Percentiles rank a stretch among this genome's conserved stretches.
Evolutionary conservation across 1,140 invertebrate species (phyloP).

Genomic region (Hylaeus volcanicus): DNA sequence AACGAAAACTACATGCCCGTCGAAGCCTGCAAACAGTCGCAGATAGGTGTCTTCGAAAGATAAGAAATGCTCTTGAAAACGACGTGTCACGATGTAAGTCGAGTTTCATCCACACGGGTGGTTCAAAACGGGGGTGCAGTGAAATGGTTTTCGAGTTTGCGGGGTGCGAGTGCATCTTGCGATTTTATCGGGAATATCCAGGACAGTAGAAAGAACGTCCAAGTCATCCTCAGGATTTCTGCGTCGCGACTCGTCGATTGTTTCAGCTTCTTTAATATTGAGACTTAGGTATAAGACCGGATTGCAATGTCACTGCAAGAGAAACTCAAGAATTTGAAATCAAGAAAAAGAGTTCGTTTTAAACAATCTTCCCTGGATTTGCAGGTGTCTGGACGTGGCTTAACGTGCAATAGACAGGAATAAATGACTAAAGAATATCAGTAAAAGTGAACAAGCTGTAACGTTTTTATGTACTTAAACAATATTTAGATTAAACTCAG

Average conservation of each 20-base stretch:
- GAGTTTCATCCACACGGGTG: neutral
- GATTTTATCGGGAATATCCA: constrained; percentile 8
- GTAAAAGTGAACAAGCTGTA: no score
- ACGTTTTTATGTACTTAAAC: no score
- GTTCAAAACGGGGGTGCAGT: neutral
- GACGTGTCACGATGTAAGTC: neutral
- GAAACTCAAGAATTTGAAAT: neutral
- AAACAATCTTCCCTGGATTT: neutral
- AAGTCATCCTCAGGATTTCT: constrained; percentile 12
- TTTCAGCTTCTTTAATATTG: constrained; percentile 26
- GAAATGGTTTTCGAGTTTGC: constrained; percentile 1
- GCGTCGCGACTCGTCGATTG: constrained; percentile 19
- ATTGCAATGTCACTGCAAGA: neutral
- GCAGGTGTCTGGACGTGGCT: no score
- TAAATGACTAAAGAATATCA: no score
- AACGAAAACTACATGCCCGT: neutral
- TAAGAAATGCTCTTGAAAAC: neutral
- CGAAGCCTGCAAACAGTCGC: no score
- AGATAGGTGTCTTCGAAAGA: neutral
- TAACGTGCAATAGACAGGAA: no score
- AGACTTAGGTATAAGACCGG: neutral
- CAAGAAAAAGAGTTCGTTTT: neutral
- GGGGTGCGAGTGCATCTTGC: neutral
- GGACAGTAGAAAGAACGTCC: neutral
- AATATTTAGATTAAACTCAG: no score